These are phyloP conservation scores for Thalpophila matura DNA, from an alignment of 2,888 invertebrate genomes.

Conservation along the genomic window DNA sequence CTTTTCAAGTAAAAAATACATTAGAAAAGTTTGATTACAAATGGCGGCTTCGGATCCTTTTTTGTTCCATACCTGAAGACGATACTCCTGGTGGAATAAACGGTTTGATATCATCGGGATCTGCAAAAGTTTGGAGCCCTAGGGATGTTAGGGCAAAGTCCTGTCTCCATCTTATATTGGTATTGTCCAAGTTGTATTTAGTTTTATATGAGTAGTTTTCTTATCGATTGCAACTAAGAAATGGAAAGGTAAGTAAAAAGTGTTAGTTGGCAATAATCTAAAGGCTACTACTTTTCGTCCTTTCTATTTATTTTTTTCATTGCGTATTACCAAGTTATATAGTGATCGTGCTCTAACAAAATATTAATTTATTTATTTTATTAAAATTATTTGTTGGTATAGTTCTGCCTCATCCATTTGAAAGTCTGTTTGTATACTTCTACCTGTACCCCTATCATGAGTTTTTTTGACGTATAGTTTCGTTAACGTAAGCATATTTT, in stretches of 20 bases:
- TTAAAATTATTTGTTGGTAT: no score
- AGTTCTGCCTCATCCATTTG: no score
- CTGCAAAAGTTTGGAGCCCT: constrained; percentile 58
- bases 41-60: constrained; percentile 43
- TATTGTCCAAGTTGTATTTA: constrained; percentile 36
- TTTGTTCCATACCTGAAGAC: constrained; percentile 55
- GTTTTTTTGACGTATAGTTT: no score
- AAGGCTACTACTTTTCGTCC: background rate
- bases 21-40: constrained; percentile 64
- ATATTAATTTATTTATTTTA: no score
- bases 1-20: constrained; percentile 44
- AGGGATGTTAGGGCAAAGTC: constrained; percentile 43
- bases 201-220: constrained; percentile 38
- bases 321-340: no score
- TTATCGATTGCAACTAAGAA: background rate
- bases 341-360: no score
- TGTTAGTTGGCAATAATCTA: background rate
- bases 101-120: constrained; percentile 59
- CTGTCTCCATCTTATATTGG: constrained; percentile 40
- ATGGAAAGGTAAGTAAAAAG: constrained; percentile 1
- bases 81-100: constrained; percentile 62
- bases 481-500: no score
- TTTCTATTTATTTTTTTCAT: background rate
- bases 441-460: no score
- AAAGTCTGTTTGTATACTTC: no score